These are phyloP conservation scores for Spatulosminthurus flaviceps DNA, from an alignment of 2,888 invertebrate genomes.

Conservation along the genomic window DNA sequence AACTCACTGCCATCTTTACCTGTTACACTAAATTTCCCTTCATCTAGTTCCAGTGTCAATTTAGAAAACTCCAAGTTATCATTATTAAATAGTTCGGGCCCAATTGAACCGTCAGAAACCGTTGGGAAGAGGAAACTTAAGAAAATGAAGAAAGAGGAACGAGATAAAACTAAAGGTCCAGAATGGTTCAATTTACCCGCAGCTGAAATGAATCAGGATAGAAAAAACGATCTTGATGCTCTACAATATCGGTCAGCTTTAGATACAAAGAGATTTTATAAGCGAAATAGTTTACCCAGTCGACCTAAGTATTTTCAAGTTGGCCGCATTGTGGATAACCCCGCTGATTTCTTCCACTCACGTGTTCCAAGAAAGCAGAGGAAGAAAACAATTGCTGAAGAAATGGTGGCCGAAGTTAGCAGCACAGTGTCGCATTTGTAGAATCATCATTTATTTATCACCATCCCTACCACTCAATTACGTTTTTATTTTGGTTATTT, in stretches of 20 bases:
- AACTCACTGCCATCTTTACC: background rate
- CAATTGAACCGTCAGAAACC: conserved; percentile 50
- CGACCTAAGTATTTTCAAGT: conserved; percentile 95
- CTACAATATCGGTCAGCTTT: conserved; percentile 91
- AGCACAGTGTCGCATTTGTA: conserved; percentile 29
- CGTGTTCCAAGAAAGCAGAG: conserved; percentile 85
- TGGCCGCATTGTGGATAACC: conserved; percentile 76
- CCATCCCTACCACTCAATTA: conserved; percentile 5
- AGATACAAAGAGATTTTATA: conserved; percentile 94
- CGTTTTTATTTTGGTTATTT: background rate
- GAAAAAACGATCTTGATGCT: conserved; percentile 85
- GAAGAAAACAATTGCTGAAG: conserved; percentile 91
- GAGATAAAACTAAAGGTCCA: conserved; percentile 82
- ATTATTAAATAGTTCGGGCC: conserved; percentile 39
- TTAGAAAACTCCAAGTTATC: conserved; percentile 45
- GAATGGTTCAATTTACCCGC: conserved; percentile 91
- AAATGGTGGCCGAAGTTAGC: conserved; percentile 66
- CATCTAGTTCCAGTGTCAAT: conserved; percentile 40
- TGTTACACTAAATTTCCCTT: conserved; percentile 23
- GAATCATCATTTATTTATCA: background rate
- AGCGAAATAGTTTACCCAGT: conserved; percentile 85
- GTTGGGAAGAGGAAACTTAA: conserved; percentile 55
- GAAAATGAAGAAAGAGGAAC: conserved; percentile 70
- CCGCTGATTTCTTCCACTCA: conserved; percentile 85
- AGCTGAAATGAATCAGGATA: conserved; percentile 87